Evolutionary conservation across 2,888 invertebrate genomes (phyloP).

Genomic region (Stenodema calcarata): DNA sequence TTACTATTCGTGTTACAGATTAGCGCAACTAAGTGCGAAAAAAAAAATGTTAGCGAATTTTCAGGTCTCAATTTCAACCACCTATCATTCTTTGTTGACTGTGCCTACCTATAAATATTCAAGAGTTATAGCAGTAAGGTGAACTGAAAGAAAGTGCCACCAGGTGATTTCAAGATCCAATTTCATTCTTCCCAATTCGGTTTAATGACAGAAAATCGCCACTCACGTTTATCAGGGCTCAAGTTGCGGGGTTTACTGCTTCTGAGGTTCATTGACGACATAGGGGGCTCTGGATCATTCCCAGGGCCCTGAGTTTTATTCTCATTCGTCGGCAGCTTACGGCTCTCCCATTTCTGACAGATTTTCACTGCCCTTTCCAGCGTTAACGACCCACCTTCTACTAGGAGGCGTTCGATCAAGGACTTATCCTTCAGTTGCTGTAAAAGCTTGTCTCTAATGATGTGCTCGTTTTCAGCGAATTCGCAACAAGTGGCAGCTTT

Average conservation of each 20-base stretch:
- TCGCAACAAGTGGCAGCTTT: constrained; percentile 6
- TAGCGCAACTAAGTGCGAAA: too few relatives aligned
- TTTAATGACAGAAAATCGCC: too few relatives aligned
- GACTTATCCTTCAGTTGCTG: not conserved
- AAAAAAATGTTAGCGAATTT: too few relatives aligned
- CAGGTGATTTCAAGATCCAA: too few relatives aligned
- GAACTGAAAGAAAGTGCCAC: too few relatives aligned
- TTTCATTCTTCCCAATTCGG: too few relatives aligned
- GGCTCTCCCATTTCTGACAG: not conserved
- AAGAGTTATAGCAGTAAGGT: too few relatives aligned
- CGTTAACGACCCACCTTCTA: not conserved
- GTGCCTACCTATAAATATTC: too few relatives aligned
- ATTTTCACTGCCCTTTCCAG: not conserved
- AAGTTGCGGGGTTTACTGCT: not conserved
- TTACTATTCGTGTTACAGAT: too few relatives aligned
- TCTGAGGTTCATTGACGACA: not conserved
- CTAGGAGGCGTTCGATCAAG: not conserved
- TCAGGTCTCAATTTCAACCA: too few relatives aligned
- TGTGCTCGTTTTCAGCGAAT: not conserved
- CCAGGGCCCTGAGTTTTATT: not conserved
- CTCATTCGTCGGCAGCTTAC: not conserved
- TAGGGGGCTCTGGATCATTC: not conserved
- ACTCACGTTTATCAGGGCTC: not conserved
- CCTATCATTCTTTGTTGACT: too few relatives aligned
- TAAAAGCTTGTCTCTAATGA: constrained; percentile 12